A percentile compares a stretch with the other conserved stretches of the same genome.
Evolutionary conservation across 2,888 invertebrate species (phyloP).

Genomic region (Mechanitis messenoides): DNA sequence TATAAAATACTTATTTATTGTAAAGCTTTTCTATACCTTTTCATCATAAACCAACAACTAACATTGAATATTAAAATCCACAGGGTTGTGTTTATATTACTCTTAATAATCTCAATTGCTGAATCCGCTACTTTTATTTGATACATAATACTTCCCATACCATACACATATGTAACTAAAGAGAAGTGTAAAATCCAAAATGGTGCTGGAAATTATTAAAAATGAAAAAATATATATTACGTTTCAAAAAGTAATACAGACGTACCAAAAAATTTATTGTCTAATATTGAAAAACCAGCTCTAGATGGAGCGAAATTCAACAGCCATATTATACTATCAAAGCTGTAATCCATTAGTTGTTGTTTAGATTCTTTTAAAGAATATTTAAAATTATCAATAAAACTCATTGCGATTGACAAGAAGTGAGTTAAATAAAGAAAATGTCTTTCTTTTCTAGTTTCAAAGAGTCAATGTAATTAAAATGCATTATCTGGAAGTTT

Average conservation of each 20-base stretch:
- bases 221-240: neutral
- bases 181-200: conserved; percentile 50
- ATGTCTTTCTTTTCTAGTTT: too few species aligned
- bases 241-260: too few species aligned
- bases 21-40: conserved; percentile 39
- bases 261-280: conserved; percentile 6
- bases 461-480: too few species aligned
- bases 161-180: conserved; percentile 52
- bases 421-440: neutral
- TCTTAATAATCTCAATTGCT: conserved; percentile 48
- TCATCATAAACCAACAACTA: conserved; percentile 53
- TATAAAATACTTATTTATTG: neutral
- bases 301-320: conserved; percentile 36
- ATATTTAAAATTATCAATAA: neutral
- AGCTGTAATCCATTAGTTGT: conserved; percentile 29
- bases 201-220: conserved; percentile 35
- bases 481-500: too few species aligned
- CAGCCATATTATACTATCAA: conserved; percentile 34
- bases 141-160: conserved; percentile 44
- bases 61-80: conserved; percentile 43
- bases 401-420: neutral
- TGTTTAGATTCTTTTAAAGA: conserved; percentile 10
- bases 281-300: conserved; percentile 32
- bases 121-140: conserved; percentile 43
- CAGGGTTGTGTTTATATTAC: conserved; percentile 51